Percentiles rank a stretch among this genome's conserved stretches.
These are phyloP conservation scores for Ruditapes philippinarum DNA, from an alignment of 1,140 invertebrate species.

Conservation along the genomic window DNA sequence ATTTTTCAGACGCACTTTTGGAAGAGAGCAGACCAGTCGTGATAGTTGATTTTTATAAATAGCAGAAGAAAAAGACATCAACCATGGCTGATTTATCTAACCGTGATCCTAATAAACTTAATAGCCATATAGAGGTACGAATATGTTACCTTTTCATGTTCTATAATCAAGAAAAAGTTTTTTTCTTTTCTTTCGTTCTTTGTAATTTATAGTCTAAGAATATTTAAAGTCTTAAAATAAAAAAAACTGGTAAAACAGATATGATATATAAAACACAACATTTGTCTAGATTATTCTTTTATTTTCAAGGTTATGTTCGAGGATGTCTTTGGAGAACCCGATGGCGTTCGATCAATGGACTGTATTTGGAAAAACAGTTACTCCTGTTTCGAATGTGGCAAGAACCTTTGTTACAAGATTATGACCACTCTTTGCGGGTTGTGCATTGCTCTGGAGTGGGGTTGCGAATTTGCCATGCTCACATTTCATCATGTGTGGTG, in stretches of 20 bases:
- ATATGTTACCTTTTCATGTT: too few relatives aligned
- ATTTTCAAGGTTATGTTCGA: conserved; percentile 88
- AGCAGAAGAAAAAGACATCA: neutral
- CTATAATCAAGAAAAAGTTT: too few relatives aligned
- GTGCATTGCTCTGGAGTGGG: conserved; percentile 90
- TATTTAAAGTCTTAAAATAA: too few relatives aligned
- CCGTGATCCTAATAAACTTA: conserved; percentile 53
- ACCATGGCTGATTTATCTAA: conserved; percentile 32
- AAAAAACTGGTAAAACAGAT: too few relatives aligned
- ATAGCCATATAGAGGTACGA: conserved; percentile 51
- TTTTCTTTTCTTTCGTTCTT: too few relatives aligned
- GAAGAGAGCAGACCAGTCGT: neutral
- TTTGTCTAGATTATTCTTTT: too few relatives aligned
- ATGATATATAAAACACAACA: too few relatives aligned
- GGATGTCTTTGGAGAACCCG: conserved; percentile 92
- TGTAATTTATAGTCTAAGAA: too few relatives aligned
- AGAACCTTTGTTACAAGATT: conserved; percentile 91
- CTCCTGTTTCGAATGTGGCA: conserved; percentile 90
- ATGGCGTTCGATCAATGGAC: conserved; percentile 91
- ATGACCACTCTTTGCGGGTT: conserved; percentile 90
- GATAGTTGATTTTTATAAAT: too few relatives aligned
- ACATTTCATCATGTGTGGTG: conserved; percentile 89
- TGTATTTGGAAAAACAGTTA: conserved; percentile 92
- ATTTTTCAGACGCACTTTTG: too few relatives aligned
- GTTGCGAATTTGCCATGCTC: conserved; percentile 91